phyloP scores from a whole-genome alignment of 2,888 invertebrate species.

The Abscondita cerata region DNA sequence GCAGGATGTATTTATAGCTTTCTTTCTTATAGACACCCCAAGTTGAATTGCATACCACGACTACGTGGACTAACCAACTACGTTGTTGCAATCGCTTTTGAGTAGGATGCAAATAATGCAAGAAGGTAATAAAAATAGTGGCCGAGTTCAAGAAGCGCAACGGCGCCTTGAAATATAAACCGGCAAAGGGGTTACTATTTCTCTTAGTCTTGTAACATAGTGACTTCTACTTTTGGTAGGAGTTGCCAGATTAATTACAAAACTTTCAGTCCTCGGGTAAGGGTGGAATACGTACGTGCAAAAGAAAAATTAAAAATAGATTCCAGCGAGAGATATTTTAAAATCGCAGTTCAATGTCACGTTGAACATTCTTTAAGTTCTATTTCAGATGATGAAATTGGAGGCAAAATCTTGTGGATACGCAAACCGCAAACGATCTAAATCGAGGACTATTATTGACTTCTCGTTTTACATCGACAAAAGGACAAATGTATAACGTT shows the following conservation, averaged over 20 bases:
- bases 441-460: slow-evolving; percentile 13
- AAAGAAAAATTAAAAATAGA: slow-evolving; percentile 8
- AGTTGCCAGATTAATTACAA: too few species aligned
- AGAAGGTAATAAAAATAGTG: slow-evolving; percentile 11
- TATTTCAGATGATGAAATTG: too few species aligned
- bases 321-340: slow-evolving; percentile 6
- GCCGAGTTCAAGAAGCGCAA: slow-evolving; percentile 16
- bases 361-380: not conserved
- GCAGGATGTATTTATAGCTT: slow-evolving; percentile 54
- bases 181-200: not conserved
- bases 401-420: slow-evolving; percentile 4
- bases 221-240: too few species aligned
- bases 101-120: slow-evolving; percentile 23
- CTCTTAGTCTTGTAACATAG: not conserved
- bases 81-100: slow-evolving; percentile 20
- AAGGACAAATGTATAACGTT: slow-evolving; percentile 14
- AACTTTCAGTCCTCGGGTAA: not conserved
- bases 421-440: slow-evolving; percentile 20
- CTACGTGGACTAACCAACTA: slow-evolving; percentile 26
- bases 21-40: slow-evolving; percentile 51
- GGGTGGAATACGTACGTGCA: not conserved
- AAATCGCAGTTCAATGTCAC: slow-evolving; percentile 7
- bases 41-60: slow-evolving; percentile 20
- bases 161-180: slow-evolving; percentile 11
- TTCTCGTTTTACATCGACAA: slow-evolving; percentile 7